A percentile compares a stretch with the other conserved stretches of the same genome.
Evolutionary conservation across 2,888 invertebrate genomes (phyloP).

Genomic region (Anarsia innoxiella): DNA sequence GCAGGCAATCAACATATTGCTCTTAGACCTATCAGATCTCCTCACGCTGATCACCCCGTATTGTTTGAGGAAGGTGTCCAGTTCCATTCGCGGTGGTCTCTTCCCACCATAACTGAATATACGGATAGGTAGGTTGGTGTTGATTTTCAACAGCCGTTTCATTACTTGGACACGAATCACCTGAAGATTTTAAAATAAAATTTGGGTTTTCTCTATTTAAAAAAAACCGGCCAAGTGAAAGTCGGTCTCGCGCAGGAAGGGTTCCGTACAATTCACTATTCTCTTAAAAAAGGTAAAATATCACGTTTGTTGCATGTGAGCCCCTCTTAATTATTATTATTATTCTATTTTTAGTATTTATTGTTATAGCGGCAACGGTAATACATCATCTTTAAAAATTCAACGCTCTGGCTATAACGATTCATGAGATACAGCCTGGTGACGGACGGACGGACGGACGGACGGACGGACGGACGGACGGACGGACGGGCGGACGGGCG

Average conservation of each 20-base stretch:
- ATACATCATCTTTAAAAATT: too few species aligned
- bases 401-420: too few species aligned
- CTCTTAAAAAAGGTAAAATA: too few species aligned
- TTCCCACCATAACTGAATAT: conserved; percentile 24
- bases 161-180: conserved; percentile 25
- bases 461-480: background rate
- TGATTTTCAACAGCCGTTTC: conserved; percentile 30
- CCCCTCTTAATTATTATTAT: too few species aligned
- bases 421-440: too few species aligned
- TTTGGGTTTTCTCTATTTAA: too few species aligned
- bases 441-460: background rate
- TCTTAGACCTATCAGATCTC: conserved; percentile 20
- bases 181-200: conserved; percentile 20
- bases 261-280: too few species aligned
- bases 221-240: background rate
- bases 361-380: too few species aligned
- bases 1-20: background rate
- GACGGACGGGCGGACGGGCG: too few species aligned
- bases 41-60: conserved; percentile 27
- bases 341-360: too few species aligned
- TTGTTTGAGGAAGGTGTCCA: conserved; percentile 25
- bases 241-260: too few species aligned
- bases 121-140: conserved; percentile 25
- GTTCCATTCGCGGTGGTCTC: conserved; percentile 11
- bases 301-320: too few species aligned